Evolutionary conservation across 1,140 invertebrate species (phyloP).

Genomic region (Heliothis virescens): DNA sequence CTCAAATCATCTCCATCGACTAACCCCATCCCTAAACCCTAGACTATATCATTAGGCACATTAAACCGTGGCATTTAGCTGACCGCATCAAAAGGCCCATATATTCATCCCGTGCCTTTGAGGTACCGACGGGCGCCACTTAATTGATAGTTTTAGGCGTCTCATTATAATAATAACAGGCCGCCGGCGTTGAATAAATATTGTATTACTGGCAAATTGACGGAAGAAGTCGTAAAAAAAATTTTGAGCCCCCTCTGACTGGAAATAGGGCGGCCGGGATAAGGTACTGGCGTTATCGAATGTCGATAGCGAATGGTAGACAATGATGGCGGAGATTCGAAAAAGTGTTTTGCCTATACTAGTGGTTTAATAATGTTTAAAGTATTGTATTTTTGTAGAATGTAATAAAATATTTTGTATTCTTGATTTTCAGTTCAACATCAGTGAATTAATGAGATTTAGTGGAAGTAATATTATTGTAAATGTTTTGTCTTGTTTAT

Average conservation of each 20-base stretch:
- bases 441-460: no score
- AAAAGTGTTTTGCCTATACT: background rate
- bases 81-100: conserved; percentile 53
- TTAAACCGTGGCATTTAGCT: conserved; percentile 60
- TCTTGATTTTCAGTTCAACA: no score
- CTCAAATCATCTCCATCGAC: background rate
- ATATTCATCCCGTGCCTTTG: conserved; percentile 51
- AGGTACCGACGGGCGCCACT: conserved; percentile 66
- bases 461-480: background rate
- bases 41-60: conserved; percentile 35
- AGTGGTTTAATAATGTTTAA: background rate
- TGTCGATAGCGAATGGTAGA: background rate
- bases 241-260: conserved; percentile 48
- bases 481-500: background rate
- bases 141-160: conserved; percentile 78
- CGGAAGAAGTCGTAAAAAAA: conserved; percentile 70
- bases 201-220: conserved; percentile 81
- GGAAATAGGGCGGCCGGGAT: conserved; percentile 37
- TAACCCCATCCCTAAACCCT: conserved; percentile 4
- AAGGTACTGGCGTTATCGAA: conserved; percentile 16
- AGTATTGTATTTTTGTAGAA: background rate
- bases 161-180: conserved; percentile 71
- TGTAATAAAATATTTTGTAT: no score
- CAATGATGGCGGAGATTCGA: background rate
- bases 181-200: conserved; percentile 73